Conservation (phyloP, 2,888 invertebrate species). For the Geophilus truncorum region DNA sequence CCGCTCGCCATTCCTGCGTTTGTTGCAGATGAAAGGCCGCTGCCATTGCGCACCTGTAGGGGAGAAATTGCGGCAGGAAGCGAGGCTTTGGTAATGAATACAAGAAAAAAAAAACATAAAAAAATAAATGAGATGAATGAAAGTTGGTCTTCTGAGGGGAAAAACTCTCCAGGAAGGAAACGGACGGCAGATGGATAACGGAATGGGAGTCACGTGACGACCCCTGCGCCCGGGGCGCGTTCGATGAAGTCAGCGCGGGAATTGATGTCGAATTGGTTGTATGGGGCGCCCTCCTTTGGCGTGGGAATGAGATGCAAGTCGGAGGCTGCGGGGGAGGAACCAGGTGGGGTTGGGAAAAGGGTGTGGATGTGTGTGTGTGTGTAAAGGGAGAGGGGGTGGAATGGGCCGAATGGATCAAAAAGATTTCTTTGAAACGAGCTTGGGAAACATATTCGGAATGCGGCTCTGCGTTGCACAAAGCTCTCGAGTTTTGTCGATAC, state of each 20-base stretch:
- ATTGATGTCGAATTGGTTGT: not conserved
- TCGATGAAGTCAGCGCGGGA: conserved; percentile 3
- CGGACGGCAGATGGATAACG: not conserved
- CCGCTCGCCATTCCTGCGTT: not conserved
- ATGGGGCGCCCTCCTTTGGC: conserved; percentile 1
- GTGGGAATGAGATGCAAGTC: not conserved
- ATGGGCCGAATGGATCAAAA: not conserved
- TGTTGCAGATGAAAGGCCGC: conserved; percentile 4
- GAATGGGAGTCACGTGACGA: not conserved
- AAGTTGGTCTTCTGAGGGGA: not conserved
- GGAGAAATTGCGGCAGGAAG: not conserved
- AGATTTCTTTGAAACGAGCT: not conserved
- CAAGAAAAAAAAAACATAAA: not conserved
- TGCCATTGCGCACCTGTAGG: conserved; percentile 8
- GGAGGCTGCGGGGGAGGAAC: not conserved
- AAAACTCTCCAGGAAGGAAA: not conserved
- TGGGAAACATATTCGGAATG: not conserved
- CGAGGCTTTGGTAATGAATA: not conserved
- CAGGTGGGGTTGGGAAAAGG: no score
- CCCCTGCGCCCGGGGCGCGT: not conserved
- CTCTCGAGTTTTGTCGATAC: not conserved
- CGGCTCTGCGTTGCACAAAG: not conserved
- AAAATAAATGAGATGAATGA: not conserved
- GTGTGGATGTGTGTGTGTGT: no score
- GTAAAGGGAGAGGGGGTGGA: not conserved